Percentiles rank a stretch among this genome's conserved stretches.
Evolutionary conservation across 2,888 invertebrate species (phyloP).

Genomic region (Cerastis leucographa): DNA sequence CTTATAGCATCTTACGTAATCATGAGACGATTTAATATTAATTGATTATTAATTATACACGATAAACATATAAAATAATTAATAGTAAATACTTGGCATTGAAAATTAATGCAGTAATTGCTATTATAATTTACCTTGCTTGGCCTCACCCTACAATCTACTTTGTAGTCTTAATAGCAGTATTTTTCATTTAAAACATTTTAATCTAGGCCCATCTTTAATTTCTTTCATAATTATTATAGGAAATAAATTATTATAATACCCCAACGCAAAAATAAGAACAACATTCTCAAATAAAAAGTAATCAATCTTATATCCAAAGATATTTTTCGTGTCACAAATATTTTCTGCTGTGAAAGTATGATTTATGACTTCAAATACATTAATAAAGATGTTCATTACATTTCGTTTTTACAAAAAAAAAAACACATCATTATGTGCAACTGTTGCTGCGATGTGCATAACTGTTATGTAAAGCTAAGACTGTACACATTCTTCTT

Average conservation of each 20-base stretch:
- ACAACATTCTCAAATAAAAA: slow-evolving; percentile 6
- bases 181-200: neutral
- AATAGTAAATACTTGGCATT: neutral
- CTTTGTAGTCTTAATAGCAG: neutral
- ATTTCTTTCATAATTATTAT: too few relatives aligned
- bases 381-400: neutral
- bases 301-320: slow-evolving; percentile 6
- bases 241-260: too few relatives aligned
- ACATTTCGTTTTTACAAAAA: neutral
- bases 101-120: too few relatives aligned
- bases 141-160: neutral
- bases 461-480: slow-evolving; percentile 1
- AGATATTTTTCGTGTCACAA: slow-evolving; percentile 24
- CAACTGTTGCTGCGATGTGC: neutral
- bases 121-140: too few relatives aligned
- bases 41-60: neutral
- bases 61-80: neutral
- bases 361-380: slow-evolving; percentile 23
- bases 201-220: too few relatives aligned
- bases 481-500: too few relatives aligned
- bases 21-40: neutral
- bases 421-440: neutral
- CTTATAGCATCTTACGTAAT: neutral
- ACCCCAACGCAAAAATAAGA: neutral
- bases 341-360: slow-evolving; percentile 13